These are phyloP conservation scores for Macaria notata DNA, from an alignment of 2,888 invertebrate genomes.

Conservation along the genomic window DNA sequence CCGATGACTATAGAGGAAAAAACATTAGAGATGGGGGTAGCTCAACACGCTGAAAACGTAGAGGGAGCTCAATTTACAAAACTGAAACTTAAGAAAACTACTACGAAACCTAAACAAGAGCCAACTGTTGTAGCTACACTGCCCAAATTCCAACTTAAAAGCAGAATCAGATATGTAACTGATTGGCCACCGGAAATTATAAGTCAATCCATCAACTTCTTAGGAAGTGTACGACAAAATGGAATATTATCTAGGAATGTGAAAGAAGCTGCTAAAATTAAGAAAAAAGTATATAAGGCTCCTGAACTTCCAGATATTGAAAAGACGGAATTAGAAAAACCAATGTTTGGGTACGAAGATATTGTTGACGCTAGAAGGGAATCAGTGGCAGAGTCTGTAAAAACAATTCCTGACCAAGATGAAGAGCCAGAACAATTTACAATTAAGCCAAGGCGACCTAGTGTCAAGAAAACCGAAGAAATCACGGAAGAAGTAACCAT, in stretches of 20 bases:
- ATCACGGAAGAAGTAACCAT: conserved; percentile 85
- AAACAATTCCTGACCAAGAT: conserved; percentile 34
- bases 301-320: conserved; percentile 80
- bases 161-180: conserved; percentile 83
- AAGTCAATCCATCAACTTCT: conserved; percentile 72
- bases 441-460: conserved; percentile 64
- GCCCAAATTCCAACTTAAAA: conserved; percentile 87
- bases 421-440: conserved; percentile 67
- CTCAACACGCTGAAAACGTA: conserved; percentile 84
- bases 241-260: conserved; percentile 87
- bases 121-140: conserved; percentile 59
- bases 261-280: conserved; percentile 85
- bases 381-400: conserved; percentile 41
- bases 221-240: conserved; percentile 83
- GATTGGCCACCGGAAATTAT: conserved; percentile 84
- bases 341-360: conserved; percentile 77
- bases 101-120: conserved; percentile 74
- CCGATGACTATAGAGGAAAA: conserved; percentile 85
- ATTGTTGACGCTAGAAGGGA: conserved; percentile 57
- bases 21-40: conserved; percentile 83
- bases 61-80: conserved; percentile 85
- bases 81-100: conserved; percentile 86
- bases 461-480: conserved; percentile 77
- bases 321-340: conserved; percentile 81
- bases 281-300: conserved; percentile 83